These are phyloP conservation scores for Ridgeia piscesae DNA, from an alignment of 1,140 invertebrate species.

Conservation along the genomic window DNA sequence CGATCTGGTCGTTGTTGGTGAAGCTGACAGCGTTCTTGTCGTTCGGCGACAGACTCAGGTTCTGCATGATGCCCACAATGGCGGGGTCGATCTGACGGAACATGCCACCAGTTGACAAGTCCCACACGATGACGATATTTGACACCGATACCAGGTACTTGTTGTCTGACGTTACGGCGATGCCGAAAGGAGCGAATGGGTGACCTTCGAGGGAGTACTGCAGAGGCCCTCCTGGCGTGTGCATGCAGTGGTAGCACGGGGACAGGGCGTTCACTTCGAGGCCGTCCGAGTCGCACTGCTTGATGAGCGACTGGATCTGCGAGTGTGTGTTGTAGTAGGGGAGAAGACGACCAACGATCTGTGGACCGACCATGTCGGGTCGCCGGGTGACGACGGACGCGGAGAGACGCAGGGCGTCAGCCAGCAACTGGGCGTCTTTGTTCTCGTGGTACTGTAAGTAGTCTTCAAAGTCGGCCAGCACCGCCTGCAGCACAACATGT, in stretches of 20 bases:
- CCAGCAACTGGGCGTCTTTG: constrained; percentile 89
- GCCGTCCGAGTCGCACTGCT: constrained; percentile 82
- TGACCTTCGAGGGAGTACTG: constrained; percentile 98
- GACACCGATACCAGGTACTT: constrained; percentile 95
- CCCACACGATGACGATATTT: constrained; percentile 96
- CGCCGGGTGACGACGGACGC: constrained; percentile 73
- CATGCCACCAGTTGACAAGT: constrained; percentile 65
- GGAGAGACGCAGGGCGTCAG: constrained; percentile 83
- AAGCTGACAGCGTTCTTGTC: constrained; percentile 95
- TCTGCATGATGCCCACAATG: constrained; percentile 90
- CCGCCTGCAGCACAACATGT: constrained; percentile 59
- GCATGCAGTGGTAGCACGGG: constrained; percentile 91
- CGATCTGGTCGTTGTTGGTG: constrained; percentile 88
- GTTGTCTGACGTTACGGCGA: constrained; percentile 86
- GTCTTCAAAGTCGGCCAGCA: constrained; percentile 95
- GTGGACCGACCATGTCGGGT: constrained; percentile 94
- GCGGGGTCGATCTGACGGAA: constrained; percentile 76
- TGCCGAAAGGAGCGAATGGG: constrained; percentile 95
- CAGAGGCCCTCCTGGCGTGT: constrained; percentile 94
- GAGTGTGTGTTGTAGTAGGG: constrained; percentile 63
- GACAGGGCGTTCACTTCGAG: constrained; percentile 72
- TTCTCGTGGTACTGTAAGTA: constrained; percentile 65
- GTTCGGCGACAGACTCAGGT: constrained; percentile 88
- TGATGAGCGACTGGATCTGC: constrained; percentile 80
- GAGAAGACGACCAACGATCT: constrained; percentile 87